A percentile compares a stretch with the other conserved stretches of the same genome.
phyloP scores from a whole-genome alignment of 2,113 vertebrate species.

The Colaptes auratus region DNA sequence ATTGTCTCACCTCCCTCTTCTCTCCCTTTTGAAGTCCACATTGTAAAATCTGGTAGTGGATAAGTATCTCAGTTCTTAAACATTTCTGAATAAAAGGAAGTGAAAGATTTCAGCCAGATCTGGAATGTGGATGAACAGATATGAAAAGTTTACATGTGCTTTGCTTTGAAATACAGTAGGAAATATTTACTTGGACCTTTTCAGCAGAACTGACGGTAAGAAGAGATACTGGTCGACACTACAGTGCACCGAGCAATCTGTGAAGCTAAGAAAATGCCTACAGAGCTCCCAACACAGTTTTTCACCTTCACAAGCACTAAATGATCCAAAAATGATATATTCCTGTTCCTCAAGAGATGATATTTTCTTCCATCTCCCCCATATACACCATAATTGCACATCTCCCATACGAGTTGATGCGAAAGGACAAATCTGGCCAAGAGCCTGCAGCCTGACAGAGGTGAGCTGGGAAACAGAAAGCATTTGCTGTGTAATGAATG shows the following conservation, averaged over 20 bases:
- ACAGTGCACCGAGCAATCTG: neutral
- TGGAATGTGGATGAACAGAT: neutral
- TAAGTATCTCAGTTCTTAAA: slow-evolving; percentile 13
- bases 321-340: slow-evolving; percentile 34
- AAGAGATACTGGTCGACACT: neutral
- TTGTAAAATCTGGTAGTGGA: neutral
- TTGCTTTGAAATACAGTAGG: slow-evolving; percentile 33
- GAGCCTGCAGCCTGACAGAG: slow-evolving; percentile 22
- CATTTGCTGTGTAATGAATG: slow-evolving; percentile 25
- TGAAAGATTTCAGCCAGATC: neutral
- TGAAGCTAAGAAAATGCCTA: neutral
- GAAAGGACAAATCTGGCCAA: slow-evolving; percentile 34
- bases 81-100: slow-evolving; percentile 46
- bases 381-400: slow-evolving; percentile 14
- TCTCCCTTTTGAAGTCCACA: slow-evolving; percentile 12
- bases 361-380: slow-evolving; percentile 45
- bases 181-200: slow-evolving; percentile 2
- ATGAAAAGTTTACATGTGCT: neutral
- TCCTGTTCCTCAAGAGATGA: slow-evolving; percentile 30
- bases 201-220: neutral
- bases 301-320: slow-evolving; percentile 44
- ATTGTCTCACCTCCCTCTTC: neutral
- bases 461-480: slow-evolving; percentile 7
- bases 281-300: neutral
- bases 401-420: neutral